These are phyloP conservation scores for Nipponia nippon DNA, from an alignment of 2,113 vertebrate genomes.

Conservation along the genomic window DNA sequence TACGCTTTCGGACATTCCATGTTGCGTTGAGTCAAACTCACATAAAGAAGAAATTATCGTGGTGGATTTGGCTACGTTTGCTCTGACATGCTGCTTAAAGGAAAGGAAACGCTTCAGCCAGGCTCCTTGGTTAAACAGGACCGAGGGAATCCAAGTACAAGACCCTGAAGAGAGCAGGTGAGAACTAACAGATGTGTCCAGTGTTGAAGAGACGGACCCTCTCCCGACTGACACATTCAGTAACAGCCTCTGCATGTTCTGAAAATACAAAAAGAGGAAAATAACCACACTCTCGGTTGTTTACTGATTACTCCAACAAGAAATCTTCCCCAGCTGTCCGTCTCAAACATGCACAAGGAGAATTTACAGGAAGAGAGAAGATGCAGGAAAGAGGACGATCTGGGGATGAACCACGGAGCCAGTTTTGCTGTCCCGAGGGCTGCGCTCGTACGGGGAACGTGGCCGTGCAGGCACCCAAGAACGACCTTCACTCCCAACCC, in stretches of 20 bases:
- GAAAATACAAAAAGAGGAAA: background rate
- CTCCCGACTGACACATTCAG: background rate
- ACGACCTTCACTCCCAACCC: background rate
- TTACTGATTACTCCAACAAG: background rate
- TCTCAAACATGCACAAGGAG: background rate
- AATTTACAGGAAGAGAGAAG: background rate
- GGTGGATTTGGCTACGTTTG: background rate
- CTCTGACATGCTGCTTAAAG: background rate
- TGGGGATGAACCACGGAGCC: background rate
- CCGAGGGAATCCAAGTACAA: background rate
- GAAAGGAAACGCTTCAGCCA: background rate
- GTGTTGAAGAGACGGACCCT: background rate
- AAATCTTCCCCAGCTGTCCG: background rate
- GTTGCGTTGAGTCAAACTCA: background rate
- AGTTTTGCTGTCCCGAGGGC: background rate
- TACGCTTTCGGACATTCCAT: background rate
- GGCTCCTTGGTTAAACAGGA: background rate
- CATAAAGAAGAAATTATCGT: background rate
- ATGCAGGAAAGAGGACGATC: background rate
- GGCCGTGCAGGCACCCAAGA: background rate
- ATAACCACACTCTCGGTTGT: background rate
- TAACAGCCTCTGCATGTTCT: background rate
- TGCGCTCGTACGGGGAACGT: rapidly evolving
- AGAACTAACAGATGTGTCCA: background rate
- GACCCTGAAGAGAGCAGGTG: background rate